Conservation (phyloP, 2,888 invertebrate species). For the Alloplasta piceator region DNA sequence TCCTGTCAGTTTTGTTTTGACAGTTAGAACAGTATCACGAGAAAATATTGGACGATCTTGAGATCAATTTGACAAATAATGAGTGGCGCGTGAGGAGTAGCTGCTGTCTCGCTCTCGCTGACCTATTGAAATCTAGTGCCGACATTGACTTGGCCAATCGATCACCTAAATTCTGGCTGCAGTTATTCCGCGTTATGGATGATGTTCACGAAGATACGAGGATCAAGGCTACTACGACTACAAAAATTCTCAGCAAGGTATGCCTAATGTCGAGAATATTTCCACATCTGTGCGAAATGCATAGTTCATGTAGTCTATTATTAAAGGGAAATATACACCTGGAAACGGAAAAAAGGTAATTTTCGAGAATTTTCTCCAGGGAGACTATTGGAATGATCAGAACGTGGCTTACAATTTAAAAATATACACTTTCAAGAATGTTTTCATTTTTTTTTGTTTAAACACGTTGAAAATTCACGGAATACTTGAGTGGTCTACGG, state of each 20-base stretch:
- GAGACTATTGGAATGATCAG: too few species aligned
- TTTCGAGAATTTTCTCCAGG: too few species aligned
- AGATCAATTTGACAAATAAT: conserved; percentile 91
- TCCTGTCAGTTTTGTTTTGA: conserved; percentile 68
- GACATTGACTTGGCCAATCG: conserved; percentile 82
- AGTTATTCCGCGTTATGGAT: conserved; percentile 95
- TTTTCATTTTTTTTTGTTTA: too few species aligned
- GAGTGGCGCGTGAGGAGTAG: conserved; percentile 97
- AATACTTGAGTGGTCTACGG: too few species aligned
- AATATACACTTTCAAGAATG: too few species aligned
- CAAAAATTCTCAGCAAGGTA: conserved; percentile 90
- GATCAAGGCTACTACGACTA: conserved; percentile 89
- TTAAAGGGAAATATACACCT: too few species aligned
- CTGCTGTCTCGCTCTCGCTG: conserved; percentile 94
- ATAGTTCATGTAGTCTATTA: too few species aligned
- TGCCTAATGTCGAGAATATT: conserved; percentile 20
- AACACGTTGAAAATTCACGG: too few species aligned
- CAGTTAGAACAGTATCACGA: conserved; percentile 92
- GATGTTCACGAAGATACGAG: conserved; percentile 96
- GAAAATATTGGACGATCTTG: conserved; percentile 92
- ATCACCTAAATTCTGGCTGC: conserved; percentile 88
- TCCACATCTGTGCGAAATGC: too few species aligned
- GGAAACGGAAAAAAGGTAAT: too few species aligned
- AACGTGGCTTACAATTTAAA: too few species aligned
- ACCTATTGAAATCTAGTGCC: conserved; percentile 86